Evolutionary conservation across 2,888 invertebrate species (phyloP), one percentile per base, ranked within the genome.

Genomic region (Drosophila affinis): DNA sequence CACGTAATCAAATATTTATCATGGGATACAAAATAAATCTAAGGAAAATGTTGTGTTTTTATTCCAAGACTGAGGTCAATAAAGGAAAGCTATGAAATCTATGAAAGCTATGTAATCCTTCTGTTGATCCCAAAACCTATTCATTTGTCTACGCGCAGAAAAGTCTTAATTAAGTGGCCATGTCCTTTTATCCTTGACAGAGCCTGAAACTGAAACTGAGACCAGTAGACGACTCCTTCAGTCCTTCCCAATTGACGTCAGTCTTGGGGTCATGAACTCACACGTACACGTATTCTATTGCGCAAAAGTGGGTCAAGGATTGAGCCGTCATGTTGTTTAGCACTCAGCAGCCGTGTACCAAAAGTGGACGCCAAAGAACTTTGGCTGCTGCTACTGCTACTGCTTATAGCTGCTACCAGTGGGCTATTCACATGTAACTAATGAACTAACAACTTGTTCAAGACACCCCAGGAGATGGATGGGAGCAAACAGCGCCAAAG

Each of bases 251-350:
- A 72, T 62, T 82, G 87, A 82, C 83, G 86, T 86, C 78, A 78
- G 9, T 53, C 47, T 47, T 57, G 70, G 52, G 60, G 52, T 57
- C 61, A 59, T 45, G 39, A 32, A n/a, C 39, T 3, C 2, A 5
- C 14, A 39, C 39, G 14, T 12, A 39, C 1, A 24, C 48, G 59
- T 70, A 49, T 63, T 53, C 55, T 29, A 47, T 29, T 55, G 12
- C 46, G 18, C 46, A 14, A 39, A 87, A 79, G 69, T 87, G 78
- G 77, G 83, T 83, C 81, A 83, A 86, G 82, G 87, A 86, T 83
- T 76, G 47, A 45, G 39, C 34, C 29, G 46, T 39, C 29, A 39
- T 14, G 32, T 49, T 55, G 64, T 62, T 60, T 61, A 63, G 24
- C 69, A 47, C 52, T 54, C 46, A 27, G 46, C 51, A 62, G 51